Evolutionary conservation across 2,797 vertebrate genomes (phyloP), one percentile per base, ranked within the genome.

Genomic region (Clarias fuscus): DNA sequence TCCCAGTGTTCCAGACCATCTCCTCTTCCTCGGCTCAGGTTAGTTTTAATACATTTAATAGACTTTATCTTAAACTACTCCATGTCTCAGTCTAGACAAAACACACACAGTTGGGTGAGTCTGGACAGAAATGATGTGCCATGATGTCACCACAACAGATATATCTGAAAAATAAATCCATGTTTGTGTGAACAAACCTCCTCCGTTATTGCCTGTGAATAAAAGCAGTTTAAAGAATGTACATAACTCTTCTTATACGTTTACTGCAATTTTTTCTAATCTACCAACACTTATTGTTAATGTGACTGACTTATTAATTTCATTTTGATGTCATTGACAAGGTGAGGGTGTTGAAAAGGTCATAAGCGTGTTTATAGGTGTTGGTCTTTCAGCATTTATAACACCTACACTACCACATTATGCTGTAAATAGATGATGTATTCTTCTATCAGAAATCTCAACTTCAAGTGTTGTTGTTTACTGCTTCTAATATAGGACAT

Each of bases 1-100:
- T 93, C 93, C 81, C 94, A 93, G 70, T 94, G 95, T 84, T 91
- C 93, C 43, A 96, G 90, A 83, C 94, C 95, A 15, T 96, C 95
- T 0, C 96, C 96, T 91, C 88, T 97, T 86, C 97, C 96, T 87
- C 94, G 93, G n/a, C 93, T 96, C 85, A 95, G 95, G 97, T 97
- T 93, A 94, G 93, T 92, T 90, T 3, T 10, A 13, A 40, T 22
- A 37, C 58, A 11, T 48, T 48, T 48, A 48, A 48, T 48, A 37
- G 30, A 70, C 65, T 62, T 67, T 30, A 15, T 68, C 13, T 30
- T 65, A 27, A 70, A 37, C 17, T 30, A 33, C 33, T 30, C 65
- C 15, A 17, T 68, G 30, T 68, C 27, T 24, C 20, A 14, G 24
- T 53, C 14, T n/a, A 13, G 71, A 48, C 24, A 15, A 5, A 53